Conservation (phyloP, 2,888 invertebrate species). For the Euclidia mi region DNA sequence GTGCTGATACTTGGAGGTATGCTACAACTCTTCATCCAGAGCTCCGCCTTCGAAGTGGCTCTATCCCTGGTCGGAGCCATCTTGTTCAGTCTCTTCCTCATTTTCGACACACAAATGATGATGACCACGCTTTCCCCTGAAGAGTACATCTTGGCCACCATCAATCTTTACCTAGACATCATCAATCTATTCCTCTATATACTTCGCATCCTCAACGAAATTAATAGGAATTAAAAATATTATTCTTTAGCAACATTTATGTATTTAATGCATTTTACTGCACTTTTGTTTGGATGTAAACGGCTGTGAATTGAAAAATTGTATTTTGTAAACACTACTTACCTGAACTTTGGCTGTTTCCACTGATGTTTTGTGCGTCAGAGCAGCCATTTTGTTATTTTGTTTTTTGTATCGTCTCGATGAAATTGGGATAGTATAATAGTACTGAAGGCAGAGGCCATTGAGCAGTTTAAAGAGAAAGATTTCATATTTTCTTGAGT, state of each 20-base stretch:
- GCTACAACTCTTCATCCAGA: conserved; percentile 94
- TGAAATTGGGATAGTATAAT: background rate
- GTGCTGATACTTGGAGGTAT: conserved; percentile 93
- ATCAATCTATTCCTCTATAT: conserved; percentile 96
- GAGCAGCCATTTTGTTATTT: conserved; percentile 4
- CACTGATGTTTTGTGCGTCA: background rate
- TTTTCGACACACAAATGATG: conserved; percentile 96
- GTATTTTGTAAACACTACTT: conserved; percentile 28
- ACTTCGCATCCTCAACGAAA: conserved; percentile 92
- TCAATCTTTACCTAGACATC: conserved; percentile 96
- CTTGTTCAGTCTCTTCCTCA: conserved; percentile 95
- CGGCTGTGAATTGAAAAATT: conserved; percentile 49
- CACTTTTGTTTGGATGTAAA: conserved; percentile 39
- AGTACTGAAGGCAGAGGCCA: background rate
- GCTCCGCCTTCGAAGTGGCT: conserved; percentile 92
- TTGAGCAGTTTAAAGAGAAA: too few species aligned
- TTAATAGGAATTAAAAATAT: conserved; percentile 85
- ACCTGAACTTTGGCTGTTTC: conserved; percentile 19
- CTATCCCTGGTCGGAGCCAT: conserved; percentile 93
- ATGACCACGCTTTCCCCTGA: conserved; percentile 95
- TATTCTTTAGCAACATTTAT: conserved; percentile 31
- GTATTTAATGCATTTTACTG: conserved; percentile 47
- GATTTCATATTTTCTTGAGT: too few species aligned
- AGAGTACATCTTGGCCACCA: conserved; percentile 96
- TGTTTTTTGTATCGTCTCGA: background rate